Base-by-base conservation (phyloP, 1,140 invertebrate genomes). In the Scaptomyza pallida region DNA sequence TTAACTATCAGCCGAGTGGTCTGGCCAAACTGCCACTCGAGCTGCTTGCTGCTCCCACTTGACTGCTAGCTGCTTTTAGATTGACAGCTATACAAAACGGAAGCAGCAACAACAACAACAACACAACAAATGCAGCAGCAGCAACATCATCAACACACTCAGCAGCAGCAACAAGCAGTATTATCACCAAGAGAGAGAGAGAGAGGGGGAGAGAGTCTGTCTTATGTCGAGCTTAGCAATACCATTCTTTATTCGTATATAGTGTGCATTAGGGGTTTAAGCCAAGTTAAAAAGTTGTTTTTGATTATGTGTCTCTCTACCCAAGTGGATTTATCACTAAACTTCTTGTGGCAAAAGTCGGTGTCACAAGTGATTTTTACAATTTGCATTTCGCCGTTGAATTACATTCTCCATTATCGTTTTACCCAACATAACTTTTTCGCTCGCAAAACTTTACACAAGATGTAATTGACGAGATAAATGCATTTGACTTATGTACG, bases 271-370 rank as follows among this genome's bases (percentile, higher is more conserved):
- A 67, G 70, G 70, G 43, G 56, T 52, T 56, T 64, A 50, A 72
- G 56, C 41, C 44, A 69, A 75, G 75, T 73, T 82, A 63, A 47
- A 85, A 83, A 79, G 67, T 78, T 75, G 65, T 76, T 82, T 83
- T 85, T 83, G 73, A 80, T 80, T 72, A 82, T 80, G 67, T 81
- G 68, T 59, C 76, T 62, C 67, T 59, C 76, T 62, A 63, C 59
- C 44, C 69, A 65, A 69, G 74, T 75, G 60, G 81, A 80, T 78
- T 85, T 85, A 86, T 85, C 81, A 71, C 70, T 85, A 67, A 82
- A 82, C 68, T 71, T 75, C 60, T 60, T 72, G 72, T 60, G 72
- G 75, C 62, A 44, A 47, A 62, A 74, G 59, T 70, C 62, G 63
- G 60, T 75, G 80, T 70, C 81, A 85, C 60, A 80, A 67, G 72